Evolutionary conservation across 2,888 invertebrate species (phyloP).

Genomic region (Phyto melanocephala): DNA sequence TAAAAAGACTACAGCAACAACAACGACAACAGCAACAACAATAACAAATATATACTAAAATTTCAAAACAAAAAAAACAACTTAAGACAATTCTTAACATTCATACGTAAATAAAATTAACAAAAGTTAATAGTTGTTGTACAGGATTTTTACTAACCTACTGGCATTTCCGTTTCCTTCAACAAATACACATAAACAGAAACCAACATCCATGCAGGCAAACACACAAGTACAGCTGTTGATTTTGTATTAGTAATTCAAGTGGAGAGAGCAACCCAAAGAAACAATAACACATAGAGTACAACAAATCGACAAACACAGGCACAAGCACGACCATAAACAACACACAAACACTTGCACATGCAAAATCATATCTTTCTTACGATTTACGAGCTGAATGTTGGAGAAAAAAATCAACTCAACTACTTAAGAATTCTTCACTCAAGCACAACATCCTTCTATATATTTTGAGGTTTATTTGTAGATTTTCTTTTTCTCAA

Average conservation of each 20-base stretch:
- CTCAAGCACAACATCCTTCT: conserved; percentile 51
- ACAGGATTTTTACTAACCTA: conserved; percentile 45
- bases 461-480: conserved; percentile 11
- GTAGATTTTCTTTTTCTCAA: conserved; percentile 1
- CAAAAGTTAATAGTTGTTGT: conserved; percentile 37
- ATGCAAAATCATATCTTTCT: no score
- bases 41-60: conserved; percentile 9
- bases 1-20: not conserved
- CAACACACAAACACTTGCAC: not conserved
- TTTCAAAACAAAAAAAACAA: conserved; percentile 44
- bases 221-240: conserved; percentile 34
- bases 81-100: conserved; percentile 4
- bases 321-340: not conserved
- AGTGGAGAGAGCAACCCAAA: not conserved
- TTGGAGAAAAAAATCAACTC: conserved; percentile 43
- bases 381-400: conserved; percentile 17
- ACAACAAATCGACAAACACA: not conserved
- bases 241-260: not conserved
- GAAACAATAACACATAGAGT: not conserved
- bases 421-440: conserved; percentile 61
- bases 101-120: not conserved
- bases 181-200: not conserved
- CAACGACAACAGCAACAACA: not conserved
- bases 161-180: conserved; percentile 57
- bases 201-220: not conserved